These are phyloP conservation scores for Tiaroga cobitis DNA, from an alignment of 2,797 vertebrate genomes.

Conservation along the genomic window DNA sequence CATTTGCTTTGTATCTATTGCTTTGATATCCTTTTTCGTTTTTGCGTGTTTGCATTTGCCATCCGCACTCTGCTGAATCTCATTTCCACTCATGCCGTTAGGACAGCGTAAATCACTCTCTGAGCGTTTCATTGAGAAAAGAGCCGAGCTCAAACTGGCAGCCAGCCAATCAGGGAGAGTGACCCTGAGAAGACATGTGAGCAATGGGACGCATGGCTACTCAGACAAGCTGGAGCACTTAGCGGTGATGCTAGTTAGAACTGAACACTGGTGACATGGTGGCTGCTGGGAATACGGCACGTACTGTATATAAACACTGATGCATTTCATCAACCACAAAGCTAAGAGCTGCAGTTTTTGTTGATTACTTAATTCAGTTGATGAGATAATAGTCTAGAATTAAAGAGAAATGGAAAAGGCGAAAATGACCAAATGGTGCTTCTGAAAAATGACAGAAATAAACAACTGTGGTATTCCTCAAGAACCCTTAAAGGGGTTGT, in stretches of 20 bases:
- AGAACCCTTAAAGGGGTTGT: not conserved
- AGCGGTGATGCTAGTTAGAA: constrained; percentile 14
- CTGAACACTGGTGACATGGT: constrained; percentile 12
- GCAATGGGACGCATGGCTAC: constrained; percentile 57
- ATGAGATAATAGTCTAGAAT: not conserved
- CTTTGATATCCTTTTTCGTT: not conserved
- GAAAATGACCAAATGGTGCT: not conserved
- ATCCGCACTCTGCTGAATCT: constrained; percentile 35
- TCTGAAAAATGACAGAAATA: not conserved
- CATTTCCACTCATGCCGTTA: constrained; percentile 35
- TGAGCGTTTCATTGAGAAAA: constrained; percentile 76
- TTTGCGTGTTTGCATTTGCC: constrained; percentile 24
- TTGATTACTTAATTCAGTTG: not conserved
- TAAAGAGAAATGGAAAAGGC: not conserved
- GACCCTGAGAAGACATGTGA: constrained; percentile 54
- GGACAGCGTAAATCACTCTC: constrained; percentile 53
- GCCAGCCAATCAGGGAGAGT: constrained; percentile 66
- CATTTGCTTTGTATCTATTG: not conserved
- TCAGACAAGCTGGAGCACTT: constrained; percentile 39
- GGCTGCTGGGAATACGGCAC: constrained; percentile 15
- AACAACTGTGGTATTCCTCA: not conserved
- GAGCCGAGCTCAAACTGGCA: constrained; percentile 68
- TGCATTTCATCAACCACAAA: not conserved
- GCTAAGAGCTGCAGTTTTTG: too few relatives aligned
- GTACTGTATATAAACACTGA: constrained; percentile 10